Percentiles rank a stretch among this genome's conserved stretches.
These are phyloP conservation scores for Deilephila elpenor DNA, from an alignment of 2,888 invertebrate genomes.

Conservation along the genomic window DNA sequence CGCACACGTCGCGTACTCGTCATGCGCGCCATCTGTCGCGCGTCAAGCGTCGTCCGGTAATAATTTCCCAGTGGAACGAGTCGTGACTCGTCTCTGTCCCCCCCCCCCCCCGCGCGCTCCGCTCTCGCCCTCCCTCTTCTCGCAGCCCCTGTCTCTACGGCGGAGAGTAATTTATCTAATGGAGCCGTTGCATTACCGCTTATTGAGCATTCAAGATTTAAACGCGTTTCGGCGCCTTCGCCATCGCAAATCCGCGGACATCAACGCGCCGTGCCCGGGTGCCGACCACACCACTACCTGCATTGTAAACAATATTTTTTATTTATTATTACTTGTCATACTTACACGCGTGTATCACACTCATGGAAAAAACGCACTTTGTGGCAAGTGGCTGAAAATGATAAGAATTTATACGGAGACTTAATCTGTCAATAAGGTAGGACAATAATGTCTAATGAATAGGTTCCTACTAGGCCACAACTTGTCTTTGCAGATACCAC, in stretches of 20 bases:
- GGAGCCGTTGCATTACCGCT: conserved; percentile 18
- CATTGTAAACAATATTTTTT: too few species aligned
- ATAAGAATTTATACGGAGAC: too few species aligned
- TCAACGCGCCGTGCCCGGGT: not conserved
- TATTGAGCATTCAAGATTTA: conserved; percentile 36
- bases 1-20: not conserved
- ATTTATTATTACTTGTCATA: too few species aligned
- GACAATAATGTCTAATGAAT: too few species aligned
- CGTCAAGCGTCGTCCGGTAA: not conserved
- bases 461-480: too few species aligned
- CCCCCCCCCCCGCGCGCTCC: too few species aligned
- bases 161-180: conserved; percentile 12
- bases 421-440: too few species aligned
- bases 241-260: not conserved
- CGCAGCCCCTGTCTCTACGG: not conserved
- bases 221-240: not conserved
- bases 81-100: not conserved
- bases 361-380: too few species aligned
- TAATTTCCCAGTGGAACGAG: conserved; percentile 11
- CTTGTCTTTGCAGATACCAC: too few species aligned
- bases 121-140: not conserved
- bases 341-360: too few species aligned
- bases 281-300: too few species aligned
- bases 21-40: not conserved
- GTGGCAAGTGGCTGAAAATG: too few species aligned